phyloP scores from a whole-genome alignment of 2,797 vertebrate genomes.

The Crocidura indochinensis region DNA sequence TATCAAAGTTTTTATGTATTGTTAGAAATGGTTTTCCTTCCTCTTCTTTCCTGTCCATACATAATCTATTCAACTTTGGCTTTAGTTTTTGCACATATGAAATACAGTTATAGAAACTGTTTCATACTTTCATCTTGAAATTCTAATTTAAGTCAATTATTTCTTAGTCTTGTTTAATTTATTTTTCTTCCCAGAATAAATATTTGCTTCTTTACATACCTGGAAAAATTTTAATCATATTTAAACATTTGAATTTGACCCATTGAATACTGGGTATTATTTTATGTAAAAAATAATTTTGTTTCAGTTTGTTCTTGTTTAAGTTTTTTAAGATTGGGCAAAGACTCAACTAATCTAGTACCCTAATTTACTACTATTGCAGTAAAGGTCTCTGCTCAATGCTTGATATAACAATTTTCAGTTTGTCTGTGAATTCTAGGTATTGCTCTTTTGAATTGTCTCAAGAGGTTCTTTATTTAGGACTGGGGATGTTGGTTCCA shows the following conservation, averaged over 20 bases:
- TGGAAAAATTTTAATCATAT: background rate
- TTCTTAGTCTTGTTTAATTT: background rate
- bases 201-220: conserved; percentile 6
- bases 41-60: background rate
- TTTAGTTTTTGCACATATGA: background rate
- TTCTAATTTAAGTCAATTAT: conserved; percentile 1
- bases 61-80: background rate
- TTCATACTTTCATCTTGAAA: background rate
- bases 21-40: background rate
- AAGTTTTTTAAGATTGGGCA: background rate
- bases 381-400: background rate
- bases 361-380: background rate
- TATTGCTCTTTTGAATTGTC: background rate
- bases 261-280: background rate
- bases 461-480: background rate
- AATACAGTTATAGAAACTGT: background rate
- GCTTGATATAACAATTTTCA: background rate
- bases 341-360: background rate
- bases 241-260: background rate
- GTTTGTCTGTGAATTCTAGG: background rate
- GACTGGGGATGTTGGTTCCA: background rate
- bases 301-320: background rate
- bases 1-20: background rate
- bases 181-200: conserved; percentile 13
- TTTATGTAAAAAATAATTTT: conserved; percentile 8